Percentiles rank a stretch among this genome's conserved stretches.
Conservation (phyloP, 2,888 invertebrate genomes). For the Diplolepis rosae region DNA sequence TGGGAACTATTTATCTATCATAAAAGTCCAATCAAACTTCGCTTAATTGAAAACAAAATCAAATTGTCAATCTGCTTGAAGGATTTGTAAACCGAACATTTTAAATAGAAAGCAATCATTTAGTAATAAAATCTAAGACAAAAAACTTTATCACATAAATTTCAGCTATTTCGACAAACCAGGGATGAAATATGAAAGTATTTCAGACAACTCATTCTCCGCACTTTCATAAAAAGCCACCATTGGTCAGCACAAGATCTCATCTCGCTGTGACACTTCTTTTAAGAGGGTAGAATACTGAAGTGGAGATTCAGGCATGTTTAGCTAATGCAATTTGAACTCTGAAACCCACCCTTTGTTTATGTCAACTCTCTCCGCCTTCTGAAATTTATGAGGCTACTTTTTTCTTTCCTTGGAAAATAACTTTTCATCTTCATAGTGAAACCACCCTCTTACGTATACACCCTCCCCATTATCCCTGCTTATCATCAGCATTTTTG, state of each 20-base stretch:
- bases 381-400: conserved; percentile 58
- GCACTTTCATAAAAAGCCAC: background rate
- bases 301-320: conserved; percentile 40
- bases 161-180: background rate
- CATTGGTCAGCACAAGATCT: background rate
- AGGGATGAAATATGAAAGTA: conserved; percentile 11
- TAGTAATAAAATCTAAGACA: background rate
- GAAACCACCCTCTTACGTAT: conserved; percentile 56
- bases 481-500: background rate
- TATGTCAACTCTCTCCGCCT: conserved; percentile 42
- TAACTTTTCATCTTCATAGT: conserved; percentile 60
- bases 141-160: background rate
- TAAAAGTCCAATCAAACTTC: too few relatives aligned
- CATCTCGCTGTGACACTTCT: conserved; percentile 40
- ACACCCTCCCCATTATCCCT: conserved; percentile 49
- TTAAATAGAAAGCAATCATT: too few relatives aligned
- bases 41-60: too few relatives aligned
- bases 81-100: too few relatives aligned
- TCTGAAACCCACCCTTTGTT: conserved; percentile 55
- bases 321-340: conserved; percentile 58
- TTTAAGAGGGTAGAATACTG: background rate
- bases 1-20: too few relatives aligned
- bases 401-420: conserved; percentile 53
- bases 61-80: too few relatives aligned
- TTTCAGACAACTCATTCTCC: background rate